phyloP scores from a whole-genome alignment of 2,113 vertebrate species.

The Mus spicilegus region DNA sequence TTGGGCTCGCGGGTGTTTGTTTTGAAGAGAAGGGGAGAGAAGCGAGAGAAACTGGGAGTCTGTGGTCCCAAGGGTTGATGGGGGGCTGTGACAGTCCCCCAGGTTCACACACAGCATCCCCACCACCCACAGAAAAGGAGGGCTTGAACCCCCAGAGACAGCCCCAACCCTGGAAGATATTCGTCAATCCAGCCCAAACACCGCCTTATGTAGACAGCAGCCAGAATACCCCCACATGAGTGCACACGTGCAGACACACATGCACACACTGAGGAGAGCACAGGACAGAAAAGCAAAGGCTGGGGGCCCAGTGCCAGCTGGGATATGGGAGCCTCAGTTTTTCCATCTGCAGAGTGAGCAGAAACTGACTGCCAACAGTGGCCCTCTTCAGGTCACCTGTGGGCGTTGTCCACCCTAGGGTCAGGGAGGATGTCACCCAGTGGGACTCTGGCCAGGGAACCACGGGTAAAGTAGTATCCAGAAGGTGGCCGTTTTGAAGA shows the following conservation, averaged over 20 bases:
- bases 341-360: constrained; percentile 43
- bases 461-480: fast-evolving
- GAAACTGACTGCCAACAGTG: neutral
- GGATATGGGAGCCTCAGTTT: neutral
- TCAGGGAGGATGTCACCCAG: neutral
- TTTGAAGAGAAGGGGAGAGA: constrained; percentile 76
- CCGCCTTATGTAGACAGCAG: neutral
- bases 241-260: neutral
- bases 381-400: neutral
- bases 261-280: neutral
- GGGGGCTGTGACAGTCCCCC: constrained; percentile 18
- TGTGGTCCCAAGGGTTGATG: neutral
- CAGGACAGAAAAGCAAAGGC: neutral
- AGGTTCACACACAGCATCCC: neutral
- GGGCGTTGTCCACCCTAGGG: neutral
- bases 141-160: neutral
- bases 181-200: constrained; percentile 16
- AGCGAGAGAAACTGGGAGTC: constrained; percentile 32
- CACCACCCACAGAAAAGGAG: neutral
- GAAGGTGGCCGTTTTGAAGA: constrained; percentile 30
- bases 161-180: neutral
- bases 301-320: neutral
- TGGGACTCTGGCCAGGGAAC: neutral
- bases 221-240: neutral
- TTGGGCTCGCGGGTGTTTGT: constrained; percentile 85